Conservation (phyloP, 2,888 invertebrate species). For the Meandrusa payeni region DNA sequence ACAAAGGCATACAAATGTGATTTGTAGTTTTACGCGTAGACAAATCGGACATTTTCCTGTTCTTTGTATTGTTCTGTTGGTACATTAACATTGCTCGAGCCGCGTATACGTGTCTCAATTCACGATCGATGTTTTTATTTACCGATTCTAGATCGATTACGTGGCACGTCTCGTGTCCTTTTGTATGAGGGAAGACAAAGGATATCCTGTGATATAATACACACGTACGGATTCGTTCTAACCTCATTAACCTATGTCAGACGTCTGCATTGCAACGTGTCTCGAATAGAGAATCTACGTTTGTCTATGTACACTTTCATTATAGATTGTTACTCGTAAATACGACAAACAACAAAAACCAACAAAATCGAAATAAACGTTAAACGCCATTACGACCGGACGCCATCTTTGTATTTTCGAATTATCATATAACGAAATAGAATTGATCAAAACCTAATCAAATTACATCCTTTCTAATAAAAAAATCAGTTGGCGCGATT, state of each 20-base stretch:
- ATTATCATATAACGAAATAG: too few species aligned
- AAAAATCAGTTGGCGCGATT: too few species aligned
- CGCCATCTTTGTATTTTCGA: too few species aligned
- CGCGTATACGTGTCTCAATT: constrained; percentile 49
- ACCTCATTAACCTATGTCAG: constrained; percentile 25
- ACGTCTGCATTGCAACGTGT: constrained; percentile 17
- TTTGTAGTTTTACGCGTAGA: constrained; percentile 31
- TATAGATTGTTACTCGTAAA: too few species aligned
- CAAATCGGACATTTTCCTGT: constrained; percentile 57
- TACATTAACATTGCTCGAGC: constrained; percentile 45
- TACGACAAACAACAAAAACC: too few species aligned
- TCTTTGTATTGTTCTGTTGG: constrained; percentile 49
- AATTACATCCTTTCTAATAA: too few species aligned
- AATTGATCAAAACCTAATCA: too few species aligned
- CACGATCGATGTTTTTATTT: constrained; percentile 53
- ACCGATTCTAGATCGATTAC: constrained; percentile 50
- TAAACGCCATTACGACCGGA: too few species aligned
- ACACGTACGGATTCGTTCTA: constrained; percentile 15
- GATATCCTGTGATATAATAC: constrained; percentile 20
- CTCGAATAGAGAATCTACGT: neutral
- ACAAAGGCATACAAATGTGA: constrained; percentile 1
- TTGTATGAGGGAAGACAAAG: constrained; percentile 20
- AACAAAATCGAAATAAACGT: too few species aligned
- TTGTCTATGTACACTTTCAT: constrained; percentile 5
- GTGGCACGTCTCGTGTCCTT: constrained; percentile 39